Base-by-base conservation (phyloP, 1,140 invertebrate genomes). In the Adelges cooleyi region DNA sequence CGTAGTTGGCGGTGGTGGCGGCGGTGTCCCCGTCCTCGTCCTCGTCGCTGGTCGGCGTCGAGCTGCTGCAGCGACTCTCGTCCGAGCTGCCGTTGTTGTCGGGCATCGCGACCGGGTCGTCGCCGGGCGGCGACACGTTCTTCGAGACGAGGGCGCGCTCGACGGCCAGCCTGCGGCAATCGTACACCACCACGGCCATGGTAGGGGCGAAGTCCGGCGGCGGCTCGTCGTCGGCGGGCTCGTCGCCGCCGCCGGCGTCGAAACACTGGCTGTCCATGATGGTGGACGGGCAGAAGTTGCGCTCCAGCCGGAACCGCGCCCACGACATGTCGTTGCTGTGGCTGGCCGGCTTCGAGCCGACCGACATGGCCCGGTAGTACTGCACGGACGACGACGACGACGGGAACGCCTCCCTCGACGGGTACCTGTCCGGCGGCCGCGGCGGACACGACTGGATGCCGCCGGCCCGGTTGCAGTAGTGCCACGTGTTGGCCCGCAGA, bases 401-500 rank as follows among this genome's bases (percentile, higher is more conserved):
- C 29, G 11, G 5, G 29, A 11, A 5, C 5, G 5, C 11, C 5
- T 33, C 29, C 5, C 5, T 5, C 11, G 29, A 33, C n/a, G n/a
- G n/a, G n/a, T n/a, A n/a, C n/a, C n/a, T n/a, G n/a, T n/a, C n/a
- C n/a, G n/a, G n/a, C n/a, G n/a, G n/a, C n/a, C n/a, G n/a, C 17
- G 18, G 23, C n/a, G 25, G 1, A 62, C 27, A 22, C 17, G 54
- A 59, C 20, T 33, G 22, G 5, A 33, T 33, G 3, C 42, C 42
- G 10, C n/a, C 18, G 15, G 9, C 20, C 15, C 54, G 17, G 23
- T 48, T 62, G 22, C n/a, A 46, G 5, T 59, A n/a, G 22, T 62
- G 56, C 56, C 56, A 62, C 8, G 56, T 62, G n/a, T 46, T 62
- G 10, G 56, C 56, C 6, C 56, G 44, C 15, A 36, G 44, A 33